phyloP scores from a whole-genome alignment of 2,113 vertebrate genomes.

The Merops nubicus region DNA sequence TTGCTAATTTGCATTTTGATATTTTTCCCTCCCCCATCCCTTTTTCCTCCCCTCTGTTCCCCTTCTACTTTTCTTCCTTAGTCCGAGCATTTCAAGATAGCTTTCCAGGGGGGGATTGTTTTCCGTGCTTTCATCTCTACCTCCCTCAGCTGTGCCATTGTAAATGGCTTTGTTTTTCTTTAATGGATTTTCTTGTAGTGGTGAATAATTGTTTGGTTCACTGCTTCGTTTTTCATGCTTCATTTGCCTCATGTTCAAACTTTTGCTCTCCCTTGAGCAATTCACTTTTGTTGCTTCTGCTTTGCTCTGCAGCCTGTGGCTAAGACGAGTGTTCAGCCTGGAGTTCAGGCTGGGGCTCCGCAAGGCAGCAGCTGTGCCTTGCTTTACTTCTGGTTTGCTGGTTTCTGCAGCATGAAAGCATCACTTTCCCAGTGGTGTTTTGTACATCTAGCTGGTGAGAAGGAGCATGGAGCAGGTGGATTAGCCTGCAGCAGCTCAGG shows the following conservation, averaged over 20 bases:
- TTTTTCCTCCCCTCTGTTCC: neutral
- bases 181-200: conserved; percentile 69
- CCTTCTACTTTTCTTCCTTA: neutral
- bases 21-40: neutral
- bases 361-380: conserved; percentile 48
- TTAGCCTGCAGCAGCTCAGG: neutral
- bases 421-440: conserved; percentile 13
- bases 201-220: conserved; percentile 71
- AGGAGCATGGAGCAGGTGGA: conserved; percentile 1
- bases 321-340: neutral
- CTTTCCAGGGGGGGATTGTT: conserved; percentile 33
- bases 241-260: conserved; percentile 65
- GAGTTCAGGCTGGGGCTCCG: conserved; percentile 38
- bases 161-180: conserved; percentile 63
- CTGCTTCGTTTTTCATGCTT: conserved; percentile 60
- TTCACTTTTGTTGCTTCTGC: conserved; percentile 52
- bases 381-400: conserved; percentile 52
- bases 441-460: neutral
- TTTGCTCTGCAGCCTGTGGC: conserved; percentile 52
- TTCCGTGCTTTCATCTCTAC: conserved; percentile 46
- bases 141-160: conserved; percentile 42
- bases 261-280: conserved; percentile 66
- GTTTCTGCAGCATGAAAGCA: conserved; percentile 16
- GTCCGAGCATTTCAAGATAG: neutral
- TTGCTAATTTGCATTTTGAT: conserved; percentile 51